Evolutionary conservation across 2,888 invertebrate species (phyloP), one percentile per base, ranked within the genome.

Genomic region (Sminthurinus aureus): DNA sequence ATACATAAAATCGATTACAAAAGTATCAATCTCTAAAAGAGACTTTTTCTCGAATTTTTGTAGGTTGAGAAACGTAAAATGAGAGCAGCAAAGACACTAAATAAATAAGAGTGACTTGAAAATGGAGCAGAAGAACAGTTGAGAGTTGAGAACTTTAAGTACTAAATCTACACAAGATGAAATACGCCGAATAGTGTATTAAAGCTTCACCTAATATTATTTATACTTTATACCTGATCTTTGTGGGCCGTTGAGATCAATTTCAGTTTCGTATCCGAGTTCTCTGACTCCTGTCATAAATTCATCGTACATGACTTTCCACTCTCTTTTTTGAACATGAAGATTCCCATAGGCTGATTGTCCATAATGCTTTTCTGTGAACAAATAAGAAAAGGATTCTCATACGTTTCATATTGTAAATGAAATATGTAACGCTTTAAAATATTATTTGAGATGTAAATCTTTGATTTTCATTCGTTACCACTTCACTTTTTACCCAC

Each of bases 161-260:
- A 38, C 6, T 38, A 38, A 38, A 38, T 38, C n/a, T 22, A 69
- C 24, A 18, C 69, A 69, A 69, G 38, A 38, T 38, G 38, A 38
- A 38, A 38, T 38, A 38, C 38, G 6, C 38, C 38, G 6, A 38
- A 4, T 38, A 4, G 38, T 38, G 38, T 38, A 38, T 38, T 38
- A 38, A 38, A 38, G n/a, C n/a, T n/a, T n/a, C n/a, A n/a, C n/a
- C n/a, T n/a, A n/a, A n/a, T n/a, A n/a, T n/a, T n/a, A n/a, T n/a
- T n/a, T n/a, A n/a, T n/a, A n/a, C n/a, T n/a, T n/a, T n/a, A 69
- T 18, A 83, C 83, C 83, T 12, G 85, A 22, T 67, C 81, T 67
- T 64, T 88, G 88, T 12, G 87, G 87, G 50, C 83, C 87, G 85
- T 88, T 88, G 8, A 85, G n/a, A 67, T 88, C 88, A 22, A 85